Evolutionary conservation across 2,888 invertebrate species (phyloP), one percentile per base, ranked within the genome.

Genomic region (Cryptus armator): DNA sequence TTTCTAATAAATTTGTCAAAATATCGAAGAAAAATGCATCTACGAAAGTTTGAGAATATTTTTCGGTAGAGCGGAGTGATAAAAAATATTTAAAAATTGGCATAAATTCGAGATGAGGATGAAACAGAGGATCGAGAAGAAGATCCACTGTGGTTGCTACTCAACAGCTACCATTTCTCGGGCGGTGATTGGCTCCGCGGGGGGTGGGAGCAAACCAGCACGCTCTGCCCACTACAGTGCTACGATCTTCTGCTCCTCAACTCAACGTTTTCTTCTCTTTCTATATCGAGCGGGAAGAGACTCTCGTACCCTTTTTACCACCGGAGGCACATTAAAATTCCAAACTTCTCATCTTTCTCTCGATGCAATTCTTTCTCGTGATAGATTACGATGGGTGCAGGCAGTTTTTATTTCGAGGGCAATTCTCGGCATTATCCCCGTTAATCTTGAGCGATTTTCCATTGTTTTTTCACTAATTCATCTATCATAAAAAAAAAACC

Each of bases 121-220:
- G 16, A 37, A 81, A n/a, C 19, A 62, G 62, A 72, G 74, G 32
- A 43, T 62, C 76, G 53, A 29, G 84, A 9, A 70, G 74, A 56
- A 56, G 80, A 76, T 72, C 91, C 91, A 92, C 90, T 89, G 89
- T 86, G 89, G 88, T 90, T 68, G 86, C 87, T 88, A 88, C 88
- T 85, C 85, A 43, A 79, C 83, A 90, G 92, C 93, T 93, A 93
- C 93, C 92, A 93, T 93, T 93, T 93, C 93, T 93, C 91, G 91
- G 91, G 90, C 92, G 92, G 93, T 92, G 93, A 93, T 93, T 93
- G 93, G 92, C 93, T 93, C 93, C 85, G 92, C 93, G 89, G 93
- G 93, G 93, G 93, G 93, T 91, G 91, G 88, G 90, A 91, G 91
- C 91, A 91, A 92, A 92, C 89, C 89, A 67, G 84, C 86, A 84